Evolutionary conservation across 2,888 invertebrate species (phyloP).

Genomic region (Nemotelus pantherinus): DNA sequence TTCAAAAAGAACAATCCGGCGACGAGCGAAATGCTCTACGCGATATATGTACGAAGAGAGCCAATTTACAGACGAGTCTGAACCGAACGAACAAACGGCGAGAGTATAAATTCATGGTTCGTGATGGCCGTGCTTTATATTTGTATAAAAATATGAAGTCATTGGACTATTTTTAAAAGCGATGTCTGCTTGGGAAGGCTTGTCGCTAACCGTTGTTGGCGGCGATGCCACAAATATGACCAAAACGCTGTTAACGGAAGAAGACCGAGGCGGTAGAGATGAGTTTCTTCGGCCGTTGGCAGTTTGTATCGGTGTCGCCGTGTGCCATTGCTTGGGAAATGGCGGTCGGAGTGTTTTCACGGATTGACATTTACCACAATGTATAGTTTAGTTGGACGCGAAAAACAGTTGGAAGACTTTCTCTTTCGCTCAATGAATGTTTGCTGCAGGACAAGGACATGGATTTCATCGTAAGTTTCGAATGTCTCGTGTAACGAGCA

Average conservation of each 20-base stretch:
- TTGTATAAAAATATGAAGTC: slow-evolving; percentile 49
- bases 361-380: not conserved
- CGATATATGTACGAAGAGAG: no score
- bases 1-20: not conserved
- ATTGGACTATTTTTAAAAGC: slow-evolving; percentile 50
- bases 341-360: not conserved
- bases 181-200: slow-evolving; percentile 24
- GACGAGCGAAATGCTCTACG: not conserved
- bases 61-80: not conserved
- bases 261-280: slow-evolving; percentile 9
- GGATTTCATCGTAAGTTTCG: not conserved
- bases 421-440: slow-evolving; percentile 14
- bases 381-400: no score
- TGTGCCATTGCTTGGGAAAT: not conserved
- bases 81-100: slow-evolving; percentile 9
- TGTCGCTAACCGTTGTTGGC: slow-evolving; percentile 24
- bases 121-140: slow-evolving; percentile 39
- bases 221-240: not conserved
- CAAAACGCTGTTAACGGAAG: not conserved
- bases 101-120: not conserved
- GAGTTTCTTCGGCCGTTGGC: not conserved
- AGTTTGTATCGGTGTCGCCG: slow-evolving; percentile 13
- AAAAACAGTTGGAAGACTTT: not conserved
- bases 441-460: not conserved
- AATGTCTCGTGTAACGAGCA: not conserved